Percentiles rank a stretch among this genome's conserved stretches.
These are phyloP conservation scores for Actenoides lindsayi DNA, from an alignment of 2,113 vertebrate species.

Conservation along the genomic window DNA sequence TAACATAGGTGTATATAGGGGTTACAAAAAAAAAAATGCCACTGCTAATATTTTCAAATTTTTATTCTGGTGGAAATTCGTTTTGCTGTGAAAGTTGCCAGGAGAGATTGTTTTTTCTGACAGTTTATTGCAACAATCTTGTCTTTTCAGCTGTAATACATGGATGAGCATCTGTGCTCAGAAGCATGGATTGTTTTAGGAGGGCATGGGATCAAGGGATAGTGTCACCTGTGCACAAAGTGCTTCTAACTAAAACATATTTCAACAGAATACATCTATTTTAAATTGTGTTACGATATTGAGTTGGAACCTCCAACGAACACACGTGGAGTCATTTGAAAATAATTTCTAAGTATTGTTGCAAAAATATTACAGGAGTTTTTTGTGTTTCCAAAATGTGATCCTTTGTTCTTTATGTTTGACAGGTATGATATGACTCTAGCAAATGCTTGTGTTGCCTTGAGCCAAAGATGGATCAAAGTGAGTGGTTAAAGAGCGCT, in stretches of 20 bases:
- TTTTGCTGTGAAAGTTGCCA: background rate
- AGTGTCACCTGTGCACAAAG: background rate
- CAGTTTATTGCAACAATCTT: background rate
- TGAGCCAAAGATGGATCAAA: constrained; percentile 87
- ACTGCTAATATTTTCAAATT: background rate
- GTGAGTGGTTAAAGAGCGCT: constrained; percentile 72
- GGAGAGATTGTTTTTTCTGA: background rate
- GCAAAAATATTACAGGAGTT: background rate
- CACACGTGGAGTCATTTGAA: background rate
- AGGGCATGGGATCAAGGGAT: background rate
- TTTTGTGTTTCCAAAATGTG: background rate
- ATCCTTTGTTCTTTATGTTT: constrained; percentile 16
- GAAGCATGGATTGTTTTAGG: background rate
- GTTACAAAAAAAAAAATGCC: background rate
- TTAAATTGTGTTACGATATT: background rate
- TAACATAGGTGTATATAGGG: background rate
- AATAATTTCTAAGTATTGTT: background rate
- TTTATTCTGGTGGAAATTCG: background rate
- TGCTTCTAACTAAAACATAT: background rate
- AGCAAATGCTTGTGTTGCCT: constrained; percentile 85
- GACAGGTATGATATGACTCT: constrained; percentile 91
- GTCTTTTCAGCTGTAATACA: background rate
- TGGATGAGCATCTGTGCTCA: background rate
- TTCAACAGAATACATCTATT: background rate
- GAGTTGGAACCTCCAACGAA: background rate